A percentile compares a stretch with the other conserved stretches of the same genome.
phyloP scores from a whole-genome alignment of 2,113 vertebrate species.

The Hypomesus transpacificus region DNA sequence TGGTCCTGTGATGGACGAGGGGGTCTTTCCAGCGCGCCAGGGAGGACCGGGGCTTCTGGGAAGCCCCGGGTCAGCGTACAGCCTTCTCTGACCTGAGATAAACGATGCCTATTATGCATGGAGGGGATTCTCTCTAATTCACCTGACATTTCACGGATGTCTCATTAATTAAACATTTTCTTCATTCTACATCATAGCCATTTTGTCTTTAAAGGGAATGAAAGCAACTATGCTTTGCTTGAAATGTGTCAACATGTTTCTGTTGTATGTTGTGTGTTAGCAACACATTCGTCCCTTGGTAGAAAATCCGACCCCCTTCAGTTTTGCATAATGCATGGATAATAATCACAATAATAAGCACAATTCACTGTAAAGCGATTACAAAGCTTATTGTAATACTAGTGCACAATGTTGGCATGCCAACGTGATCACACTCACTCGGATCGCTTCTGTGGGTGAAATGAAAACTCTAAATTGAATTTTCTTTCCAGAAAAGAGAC shows the following conservation, averaged over 20 bases:
- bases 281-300: neutral
- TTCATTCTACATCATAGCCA: slow-evolving; percentile 13
- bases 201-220: neutral
- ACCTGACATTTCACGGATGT: slow-evolving; percentile 61
- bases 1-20: slow-evolving; percentile 53
- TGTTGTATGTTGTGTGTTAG: neutral
- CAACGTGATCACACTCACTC: too few species aligned
- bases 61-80: slow-evolving; percentile 24
- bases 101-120: slow-evolving; percentile 55
- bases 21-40: slow-evolving; percentile 25
- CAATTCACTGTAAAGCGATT: too few species aligned
- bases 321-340: neutral
- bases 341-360: too few species aligned
- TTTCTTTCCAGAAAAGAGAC: slow-evolving; percentile 4
- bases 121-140: slow-evolving; percentile 58
- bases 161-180: slow-evolving; percentile 49
- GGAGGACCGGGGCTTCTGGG: slow-evolving; percentile 20
- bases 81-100: slow-evolving; percentile 35
- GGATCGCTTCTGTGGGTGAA: neutral
- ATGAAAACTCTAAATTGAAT: slow-evolving; percentile 1
- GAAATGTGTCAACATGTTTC: neutral
- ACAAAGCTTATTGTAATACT: too few species aligned
- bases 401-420: too few species aligned
- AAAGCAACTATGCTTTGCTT: neutral
- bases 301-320: neutral